Evolutionary conservation across 2,888 invertebrate species (phyloP).

Genomic region (Cataglyphis albicans): DNA sequence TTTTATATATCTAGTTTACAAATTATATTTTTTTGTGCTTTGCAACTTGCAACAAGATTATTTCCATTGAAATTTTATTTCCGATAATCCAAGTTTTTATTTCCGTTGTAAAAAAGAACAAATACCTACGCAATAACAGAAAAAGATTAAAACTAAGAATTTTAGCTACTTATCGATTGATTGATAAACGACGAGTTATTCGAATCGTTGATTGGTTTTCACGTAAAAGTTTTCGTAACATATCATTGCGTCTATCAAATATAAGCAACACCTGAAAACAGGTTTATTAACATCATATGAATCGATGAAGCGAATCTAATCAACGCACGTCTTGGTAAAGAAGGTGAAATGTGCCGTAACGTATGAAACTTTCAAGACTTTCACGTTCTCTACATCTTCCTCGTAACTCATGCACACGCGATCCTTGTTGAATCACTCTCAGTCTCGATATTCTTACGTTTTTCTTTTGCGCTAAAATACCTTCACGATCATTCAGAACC

Average conservation of each 20-base stretch:
- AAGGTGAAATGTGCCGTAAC: slow-evolving; percentile 51
- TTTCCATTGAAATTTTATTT: neutral
- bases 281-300: slow-evolving; percentile 61
- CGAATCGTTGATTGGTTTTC: neutral
- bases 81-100: neutral
- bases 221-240: slow-evolving; percentile 32
- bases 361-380: slow-evolving; percentile 68
- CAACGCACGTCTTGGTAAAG: slow-evolving; percentile 33
- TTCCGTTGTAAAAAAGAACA: neutral
- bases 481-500: slow-evolving; percentile 59
- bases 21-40: neutral
- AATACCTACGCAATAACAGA: neutral
- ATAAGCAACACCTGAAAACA: slow-evolving; percentile 49
- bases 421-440: slow-evolving; percentile 61
- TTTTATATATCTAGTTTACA: neutral
- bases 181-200: neutral
- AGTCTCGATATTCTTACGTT: slow-evolving; percentile 46
- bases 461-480: slow-evolving; percentile 49
- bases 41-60: neutral
- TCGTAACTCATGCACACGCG: slow-evolving; percentile 40
- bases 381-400: slow-evolving; percentile 61
- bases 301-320: slow-evolving; percentile 65
- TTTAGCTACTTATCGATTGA: neutral
- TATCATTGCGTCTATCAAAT: slow-evolving; percentile 5
- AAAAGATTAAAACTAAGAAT: neutral